Evolutionary conservation across 2,797 vertebrate genomes (phyloP).

Genomic region (Glyptemys insculpta): DNA sequence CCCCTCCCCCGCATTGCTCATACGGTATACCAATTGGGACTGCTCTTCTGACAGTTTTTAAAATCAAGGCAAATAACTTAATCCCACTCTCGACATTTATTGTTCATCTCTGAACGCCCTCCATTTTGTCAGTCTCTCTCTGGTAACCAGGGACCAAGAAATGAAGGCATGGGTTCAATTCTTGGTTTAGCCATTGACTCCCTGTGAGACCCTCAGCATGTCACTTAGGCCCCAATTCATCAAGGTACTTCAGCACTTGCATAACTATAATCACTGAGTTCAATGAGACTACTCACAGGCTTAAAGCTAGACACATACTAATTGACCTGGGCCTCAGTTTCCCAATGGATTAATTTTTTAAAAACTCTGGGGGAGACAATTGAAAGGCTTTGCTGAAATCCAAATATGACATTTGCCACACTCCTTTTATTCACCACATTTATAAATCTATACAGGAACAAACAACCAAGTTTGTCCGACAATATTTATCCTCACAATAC

Average conservation of each 20-base stretch:
- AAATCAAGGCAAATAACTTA: not conserved
- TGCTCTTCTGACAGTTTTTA: not conserved
- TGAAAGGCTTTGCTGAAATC: not conserved
- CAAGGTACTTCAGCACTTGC: not conserved
- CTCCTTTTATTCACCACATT: not conserved
- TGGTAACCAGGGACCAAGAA: not conserved
- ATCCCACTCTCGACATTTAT: not conserved
- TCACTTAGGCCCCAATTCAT: not conserved
- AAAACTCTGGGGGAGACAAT: not conserved
- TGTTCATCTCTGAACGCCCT: not conserved
- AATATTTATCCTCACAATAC: not conserved
- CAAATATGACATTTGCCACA: not conserved
- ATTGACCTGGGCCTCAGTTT: fast-evolving
- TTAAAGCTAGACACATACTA: fast-evolving
- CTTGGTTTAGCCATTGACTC: not conserved
- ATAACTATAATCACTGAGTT: not conserved
- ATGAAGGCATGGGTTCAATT: not conserved
- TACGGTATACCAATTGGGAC: fast-evolving
- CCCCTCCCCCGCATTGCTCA: not conserved
- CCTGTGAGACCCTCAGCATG: not conserved
- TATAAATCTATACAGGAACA: not conserved
- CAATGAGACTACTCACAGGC: not conserved
- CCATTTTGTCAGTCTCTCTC: not conserved
- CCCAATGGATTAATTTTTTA: not conserved
- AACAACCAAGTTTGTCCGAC: fast-evolving